Base-by-base conservation (phyloP, 2,888 invertebrate genomes). In the Myathropa florea region DNA sequence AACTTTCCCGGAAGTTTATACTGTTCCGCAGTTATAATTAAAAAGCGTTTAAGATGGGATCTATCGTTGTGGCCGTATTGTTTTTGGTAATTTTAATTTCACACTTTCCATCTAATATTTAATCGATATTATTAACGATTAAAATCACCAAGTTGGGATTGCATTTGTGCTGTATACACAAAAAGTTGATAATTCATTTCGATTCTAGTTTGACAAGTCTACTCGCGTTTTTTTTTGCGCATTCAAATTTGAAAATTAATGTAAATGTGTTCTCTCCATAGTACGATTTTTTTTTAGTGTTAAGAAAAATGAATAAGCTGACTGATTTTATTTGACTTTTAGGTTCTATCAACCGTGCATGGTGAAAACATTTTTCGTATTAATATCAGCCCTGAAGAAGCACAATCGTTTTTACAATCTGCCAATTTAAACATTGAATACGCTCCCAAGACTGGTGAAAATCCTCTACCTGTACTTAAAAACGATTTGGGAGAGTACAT, bases 371-470 rank as follows among this genome's bases (percentile, higher is more conserved):
- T 94, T n/a, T 93, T 94, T 57, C 91, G 93, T 86, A 90, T 93
- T 23, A 93, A 94, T 89, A 92, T 94, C 55, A 92, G 94, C 70
- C 94, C 94, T 21, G 93, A 93, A 87, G 94, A 94, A 89, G 94
- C 93, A 1, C 92, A 93, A 89, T 90, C 92, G 81, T 92, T 89
- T 79, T 81, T 93, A 36, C 89, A 90, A 60, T 89, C 90, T 88
- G 93, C 94, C 77, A 91, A 93, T 14, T 92, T 94, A 78, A 93
- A 93, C 65, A 91, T 93, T 70, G 93, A 94, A 76, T 94, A 93
- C 90, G 94, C 94, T 0, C 94, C 94, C 1, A 94, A 94, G 89
- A 92, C 94, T n/a, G 94, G 94, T 12, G 93, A 94, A 70, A 94
- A 93, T 80, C 93, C 93, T 0, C 89, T 94, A 36, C 92, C 94